These are phyloP conservation scores for Anarrhichthys ocellatus DNA, from an alignment of 2,113 vertebrate genomes.

Conservation along the genomic window DNA sequence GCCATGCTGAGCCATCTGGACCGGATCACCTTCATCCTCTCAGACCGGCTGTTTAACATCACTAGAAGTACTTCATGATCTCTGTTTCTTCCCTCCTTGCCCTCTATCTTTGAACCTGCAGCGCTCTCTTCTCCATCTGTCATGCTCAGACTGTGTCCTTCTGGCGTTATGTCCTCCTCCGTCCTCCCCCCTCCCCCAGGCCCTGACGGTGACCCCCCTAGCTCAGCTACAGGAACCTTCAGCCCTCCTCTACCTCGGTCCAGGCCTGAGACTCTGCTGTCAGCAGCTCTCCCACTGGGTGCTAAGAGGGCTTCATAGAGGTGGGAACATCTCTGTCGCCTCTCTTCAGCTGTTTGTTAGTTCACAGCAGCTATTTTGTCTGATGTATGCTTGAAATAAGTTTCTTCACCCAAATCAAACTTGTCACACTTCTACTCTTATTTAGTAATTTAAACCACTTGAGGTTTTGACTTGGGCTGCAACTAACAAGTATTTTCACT, in stretches of 20 bases:
- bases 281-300: conserved; percentile 70
- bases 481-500: not conserved
- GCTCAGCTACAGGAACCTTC: conserved; percentile 22
- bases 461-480: not conserved
- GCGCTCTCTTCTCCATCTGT: conserved; percentile 53
- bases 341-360: conserved; percentile 14
- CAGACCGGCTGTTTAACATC: conserved; percentile 16
- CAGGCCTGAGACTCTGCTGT: conserved; percentile 39
- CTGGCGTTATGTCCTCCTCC: conserved; percentile 50
- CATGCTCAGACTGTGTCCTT: conserved; percentile 33
- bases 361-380: not conserved
- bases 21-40: conserved; percentile 54
- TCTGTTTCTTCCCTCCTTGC: conserved; percentile 28
- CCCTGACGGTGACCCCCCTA: conserved; percentile 11
- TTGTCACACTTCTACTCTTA: not conserved
- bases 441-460: not conserved
- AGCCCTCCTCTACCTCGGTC: not conserved
- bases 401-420: not conserved
- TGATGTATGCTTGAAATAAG: not conserved
- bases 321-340: conserved; percentile 75
- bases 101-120: conserved; percentile 25
- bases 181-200: not conserved
- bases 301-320: conserved; percentile 73
- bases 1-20: conserved; percentile 38
- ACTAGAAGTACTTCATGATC: conserved; percentile 15